A percentile compares a stretch with the other conserved stretches of the same genome.
Conservation (phyloP, 2,888 invertebrate genomes). For the Agrilus biguttatus region DNA sequence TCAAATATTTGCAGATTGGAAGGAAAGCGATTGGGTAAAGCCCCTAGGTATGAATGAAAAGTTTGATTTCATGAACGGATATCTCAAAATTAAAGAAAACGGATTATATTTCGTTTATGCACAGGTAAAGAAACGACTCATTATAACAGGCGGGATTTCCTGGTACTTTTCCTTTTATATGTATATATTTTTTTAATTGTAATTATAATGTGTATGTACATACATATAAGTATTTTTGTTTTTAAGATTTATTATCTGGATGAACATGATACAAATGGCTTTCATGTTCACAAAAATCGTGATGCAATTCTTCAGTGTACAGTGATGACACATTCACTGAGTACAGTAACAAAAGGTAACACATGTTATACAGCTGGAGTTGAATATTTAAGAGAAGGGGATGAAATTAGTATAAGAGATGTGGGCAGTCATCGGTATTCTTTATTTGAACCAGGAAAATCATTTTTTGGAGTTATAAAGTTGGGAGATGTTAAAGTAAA, state of each 20-base stretch:
- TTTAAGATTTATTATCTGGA: constrained; percentile 65
- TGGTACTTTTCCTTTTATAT: no score
- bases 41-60: constrained; percentile 44
- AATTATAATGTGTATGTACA: neutral
- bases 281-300: constrained; percentile 51
- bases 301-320: constrained; percentile 59
- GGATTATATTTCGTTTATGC: constrained; percentile 68
- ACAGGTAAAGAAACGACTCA: constrained; percentile 35
- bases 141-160: neutral
- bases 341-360: constrained; percentile 45
- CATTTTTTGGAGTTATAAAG: constrained; percentile 71
- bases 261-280: constrained; percentile 61
- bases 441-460: constrained; percentile 59
- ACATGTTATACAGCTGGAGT: constrained; percentile 62
- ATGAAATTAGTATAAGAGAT: constrained; percentile 54
- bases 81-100: constrained; percentile 49
- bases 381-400: constrained; percentile 46
- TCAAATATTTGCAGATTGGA: constrained; percentile 53
- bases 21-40: constrained; percentile 45
- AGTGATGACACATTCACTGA: constrained; percentile 43
- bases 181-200: no score
- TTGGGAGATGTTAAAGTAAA: constrained; percentile 38
- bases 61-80: constrained; percentile 45
- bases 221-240: constrained; percentile 5
- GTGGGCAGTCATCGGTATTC: constrained; percentile 52